phyloP scores from a whole-genome alignment of 2,797 vertebrate species.

The Peromyscus nudipes region DNA sequence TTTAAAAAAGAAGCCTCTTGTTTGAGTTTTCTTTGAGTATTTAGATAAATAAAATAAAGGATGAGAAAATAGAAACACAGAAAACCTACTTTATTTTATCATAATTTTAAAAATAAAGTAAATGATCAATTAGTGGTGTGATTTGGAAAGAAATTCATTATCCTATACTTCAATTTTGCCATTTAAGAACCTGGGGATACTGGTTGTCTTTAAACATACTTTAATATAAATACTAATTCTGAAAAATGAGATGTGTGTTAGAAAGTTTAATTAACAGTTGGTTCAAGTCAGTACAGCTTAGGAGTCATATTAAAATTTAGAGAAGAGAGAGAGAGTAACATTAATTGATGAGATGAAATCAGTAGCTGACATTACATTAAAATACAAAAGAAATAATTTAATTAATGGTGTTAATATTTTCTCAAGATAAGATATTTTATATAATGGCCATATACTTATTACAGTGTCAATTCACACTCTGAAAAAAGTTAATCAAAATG shows the following conservation, averaged over 20 bases:
- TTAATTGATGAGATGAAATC: background rate
- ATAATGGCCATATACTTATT: background rate
- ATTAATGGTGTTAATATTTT: background rate
- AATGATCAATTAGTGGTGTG: background rate
- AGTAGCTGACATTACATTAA: background rate
- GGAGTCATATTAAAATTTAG: conserved; percentile 10
- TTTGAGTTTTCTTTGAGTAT: background rate
- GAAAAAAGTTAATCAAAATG: background rate
- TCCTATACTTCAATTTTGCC: background rate
- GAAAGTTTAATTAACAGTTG: background rate
- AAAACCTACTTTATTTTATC: background rate
- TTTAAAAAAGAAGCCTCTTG: background rate
- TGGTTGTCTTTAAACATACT: background rate
- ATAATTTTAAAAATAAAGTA: background rate
- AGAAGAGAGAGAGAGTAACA: background rate
- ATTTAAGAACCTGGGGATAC: background rate
- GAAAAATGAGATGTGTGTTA: background rate
- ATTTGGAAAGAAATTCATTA: background rate
- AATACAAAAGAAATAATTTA: conserved; percentile 38
- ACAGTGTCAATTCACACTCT: background rate
- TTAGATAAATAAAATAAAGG: background rate
- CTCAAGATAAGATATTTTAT: background rate
- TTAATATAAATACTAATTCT: conserved; percentile 49
- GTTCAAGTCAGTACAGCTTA: background rate
- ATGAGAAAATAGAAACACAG: background rate